Evolutionary conservation across 2,797 vertebrate species (phyloP).

Genomic region (Leptatherina wallacei): DNA sequence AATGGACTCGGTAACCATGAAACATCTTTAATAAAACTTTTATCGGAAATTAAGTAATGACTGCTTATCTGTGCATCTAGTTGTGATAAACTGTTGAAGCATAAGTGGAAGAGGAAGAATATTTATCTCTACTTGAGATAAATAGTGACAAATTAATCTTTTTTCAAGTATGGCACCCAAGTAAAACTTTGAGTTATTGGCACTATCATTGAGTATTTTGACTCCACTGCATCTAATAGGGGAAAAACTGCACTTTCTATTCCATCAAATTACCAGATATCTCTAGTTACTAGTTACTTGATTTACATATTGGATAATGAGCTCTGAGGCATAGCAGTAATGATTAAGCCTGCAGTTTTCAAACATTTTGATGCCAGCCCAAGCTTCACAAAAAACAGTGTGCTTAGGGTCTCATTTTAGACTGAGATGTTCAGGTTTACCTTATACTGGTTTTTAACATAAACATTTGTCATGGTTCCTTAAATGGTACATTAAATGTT

Average conservation of each 20-base stretch:
- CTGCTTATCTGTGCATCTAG: constrained; percentile 39
- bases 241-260: not conserved
- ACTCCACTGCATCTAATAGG: not conserved
- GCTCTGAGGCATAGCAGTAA: not conserved
- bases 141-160: not conserved
- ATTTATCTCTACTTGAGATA: not conserved
- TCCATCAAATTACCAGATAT: not conserved
- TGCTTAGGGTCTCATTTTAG: not conserved
- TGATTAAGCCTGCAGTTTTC: not conserved
- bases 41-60: constrained; percentile 52
- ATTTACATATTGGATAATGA: not conserved
- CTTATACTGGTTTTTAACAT: not conserved
- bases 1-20: constrained; percentile 62
- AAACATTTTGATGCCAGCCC: not conserved
- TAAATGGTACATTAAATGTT: not conserved
- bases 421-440: not conserved
- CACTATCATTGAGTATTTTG: not conserved
- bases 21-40: constrained; percentile 59
- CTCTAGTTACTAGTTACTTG: not conserved
- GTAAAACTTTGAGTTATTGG: not conserved
- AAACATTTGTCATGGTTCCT: not conserved
- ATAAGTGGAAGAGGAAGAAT: not conserved
- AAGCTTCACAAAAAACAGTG: not conserved
- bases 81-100: constrained; percentile 9
- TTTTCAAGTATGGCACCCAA: not conserved